These are phyloP conservation scores for Galeopterus variegatus DNA, from an alignment of 2,113 vertebrate species.

Conservation along the genomic window DNA sequence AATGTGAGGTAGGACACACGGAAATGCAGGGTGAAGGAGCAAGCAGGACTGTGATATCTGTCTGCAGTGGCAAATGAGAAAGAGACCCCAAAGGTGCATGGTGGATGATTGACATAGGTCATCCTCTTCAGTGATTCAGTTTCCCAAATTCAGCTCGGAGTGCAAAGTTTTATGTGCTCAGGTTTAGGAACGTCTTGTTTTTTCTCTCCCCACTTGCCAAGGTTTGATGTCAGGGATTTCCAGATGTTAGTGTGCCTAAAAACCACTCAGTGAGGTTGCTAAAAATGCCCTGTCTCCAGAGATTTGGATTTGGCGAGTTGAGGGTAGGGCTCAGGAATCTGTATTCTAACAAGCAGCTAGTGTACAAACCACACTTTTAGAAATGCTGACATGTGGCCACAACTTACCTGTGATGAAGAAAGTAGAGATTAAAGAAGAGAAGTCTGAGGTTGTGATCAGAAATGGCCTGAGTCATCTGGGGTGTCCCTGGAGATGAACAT, in stretches of 20 bases:
- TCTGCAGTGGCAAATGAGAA: not conserved
- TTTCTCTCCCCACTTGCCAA: fast-evolving
- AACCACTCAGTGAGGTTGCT: too few relatives aligned
- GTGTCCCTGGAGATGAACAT: not conserved
- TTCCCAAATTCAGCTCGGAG: not conserved
- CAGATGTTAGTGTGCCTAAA: not conserved
- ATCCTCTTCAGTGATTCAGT: not conserved
- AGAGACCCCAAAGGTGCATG: fast-evolving
- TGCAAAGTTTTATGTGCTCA: not conserved
- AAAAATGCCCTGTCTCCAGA: not conserved
- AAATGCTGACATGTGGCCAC: not conserved
- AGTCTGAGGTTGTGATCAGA: not conserved
- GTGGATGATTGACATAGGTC: fast-evolving
- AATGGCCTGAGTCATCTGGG: fast-evolving
- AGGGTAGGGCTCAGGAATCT: not conserved
- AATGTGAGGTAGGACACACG: fast-evolving
- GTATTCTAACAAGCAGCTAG: not conserved
- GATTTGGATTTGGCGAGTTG: not conserved
- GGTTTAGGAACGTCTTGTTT: not conserved
- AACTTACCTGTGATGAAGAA: not conserved
- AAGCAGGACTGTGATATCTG: fast-evolving
- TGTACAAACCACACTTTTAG: not conserved
- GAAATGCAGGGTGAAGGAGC: too few relatives aligned
- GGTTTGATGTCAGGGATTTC: not conserved
- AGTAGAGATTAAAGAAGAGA: not conserved